Evolutionary conservation across 1,140 invertebrate genomes (phyloP).

Genomic region (Halyomorpha halys): DNA sequence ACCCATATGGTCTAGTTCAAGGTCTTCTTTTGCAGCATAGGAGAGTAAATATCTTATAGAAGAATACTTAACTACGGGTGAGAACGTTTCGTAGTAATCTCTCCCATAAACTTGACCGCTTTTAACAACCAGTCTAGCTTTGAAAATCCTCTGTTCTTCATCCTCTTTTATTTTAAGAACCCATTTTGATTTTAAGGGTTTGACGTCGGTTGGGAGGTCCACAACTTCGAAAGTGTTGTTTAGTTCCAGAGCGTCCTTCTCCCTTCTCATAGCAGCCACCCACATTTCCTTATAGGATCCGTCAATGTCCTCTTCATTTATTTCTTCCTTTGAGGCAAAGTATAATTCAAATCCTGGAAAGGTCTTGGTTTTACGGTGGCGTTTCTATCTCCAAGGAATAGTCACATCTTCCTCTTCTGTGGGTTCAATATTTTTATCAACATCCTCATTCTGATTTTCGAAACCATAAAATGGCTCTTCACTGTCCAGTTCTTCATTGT

Average conservation of each 20-base stretch:
- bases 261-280: neutral
- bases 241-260: neutral
- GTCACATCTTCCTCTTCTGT: no score
- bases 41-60: no score
- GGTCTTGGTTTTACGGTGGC: neutral
- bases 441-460: no score
- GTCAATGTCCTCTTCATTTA: neutral
- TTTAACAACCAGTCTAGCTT: neutral
- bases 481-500: no score
- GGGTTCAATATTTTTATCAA: no score
- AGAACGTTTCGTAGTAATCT: neutral
- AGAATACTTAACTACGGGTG: no score
- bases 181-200: no score
- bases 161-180: neutral
- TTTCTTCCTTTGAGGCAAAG: neutral
- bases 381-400: neutral
- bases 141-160: conserved; percentile 1
- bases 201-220: neutral
- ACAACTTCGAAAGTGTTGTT: neutral
- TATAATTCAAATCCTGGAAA: neutral
- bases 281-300: neutral
- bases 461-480: no score
- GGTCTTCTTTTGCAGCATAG: no score
- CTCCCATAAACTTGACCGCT: no score
- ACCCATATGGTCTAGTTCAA: no score